These are phyloP conservation scores for Pedetes capensis DNA, from an alignment of 2,113 vertebrate species.

Conservation along the genomic window DNA sequence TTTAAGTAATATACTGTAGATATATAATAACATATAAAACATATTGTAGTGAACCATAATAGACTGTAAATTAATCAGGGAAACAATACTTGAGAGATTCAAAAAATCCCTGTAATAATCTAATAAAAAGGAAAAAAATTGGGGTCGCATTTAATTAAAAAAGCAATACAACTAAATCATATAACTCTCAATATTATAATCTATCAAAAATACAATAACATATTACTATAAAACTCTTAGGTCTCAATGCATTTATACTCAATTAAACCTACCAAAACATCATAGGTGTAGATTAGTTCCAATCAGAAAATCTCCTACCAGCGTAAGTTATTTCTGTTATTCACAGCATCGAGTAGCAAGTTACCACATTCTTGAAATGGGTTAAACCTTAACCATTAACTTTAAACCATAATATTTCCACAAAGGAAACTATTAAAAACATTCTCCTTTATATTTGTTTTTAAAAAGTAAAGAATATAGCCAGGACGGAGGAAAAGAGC, in stretches of 20 bases:
- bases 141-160: background rate
- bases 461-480: background rate
- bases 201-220: background rate
- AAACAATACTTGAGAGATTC: conserved; percentile 34
- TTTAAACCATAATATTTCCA: background rate
- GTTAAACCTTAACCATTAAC: background rate
- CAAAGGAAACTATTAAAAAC: background rate
- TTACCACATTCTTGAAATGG: background rate
- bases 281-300: background rate
- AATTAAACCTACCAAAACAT: background rate
- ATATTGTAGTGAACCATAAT: background rate
- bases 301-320: background rate
- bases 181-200: background rate
- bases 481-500: background rate
- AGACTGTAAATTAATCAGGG: background rate
- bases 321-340: background rate
- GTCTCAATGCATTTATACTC: background rate
- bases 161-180: background rate
- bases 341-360: background rate
- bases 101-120: conserved; percentile 5
- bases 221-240: background rate
- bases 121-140: background rate
- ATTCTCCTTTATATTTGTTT: background rate
- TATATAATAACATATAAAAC: background rate
- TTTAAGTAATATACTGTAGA: background rate